These are phyloP conservation scores for Anoncus sp. DNA, from an alignment of 2,888 invertebrate species.

Conservation along the genomic window DNA sequence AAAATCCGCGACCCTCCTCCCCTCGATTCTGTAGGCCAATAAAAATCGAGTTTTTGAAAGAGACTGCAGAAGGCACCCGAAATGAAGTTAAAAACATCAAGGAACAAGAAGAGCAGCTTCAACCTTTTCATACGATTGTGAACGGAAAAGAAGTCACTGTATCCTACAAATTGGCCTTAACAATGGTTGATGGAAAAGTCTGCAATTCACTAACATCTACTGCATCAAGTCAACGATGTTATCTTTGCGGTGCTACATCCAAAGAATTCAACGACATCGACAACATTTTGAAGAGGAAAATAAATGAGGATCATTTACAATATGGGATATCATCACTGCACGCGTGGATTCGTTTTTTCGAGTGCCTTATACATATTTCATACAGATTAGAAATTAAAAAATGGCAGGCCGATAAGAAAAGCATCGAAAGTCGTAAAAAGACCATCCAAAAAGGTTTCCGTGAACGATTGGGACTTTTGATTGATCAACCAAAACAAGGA, in stretches of 20 bases:
- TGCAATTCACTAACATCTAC: slow-evolving; percentile 63
- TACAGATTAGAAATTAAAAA: slow-evolving; percentile 68
- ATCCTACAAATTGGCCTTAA: slow-evolving; percentile 56
- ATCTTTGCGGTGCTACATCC: slow-evolving; percentile 59
- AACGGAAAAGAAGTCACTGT: slow-evolving; percentile 34
- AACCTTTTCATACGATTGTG: background rate
- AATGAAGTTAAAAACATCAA: slow-evolving; percentile 14
- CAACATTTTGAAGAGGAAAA: slow-evolving; percentile 49
- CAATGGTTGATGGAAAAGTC: slow-evolving; percentile 65
- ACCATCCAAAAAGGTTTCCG: slow-evolving; percentile 58
- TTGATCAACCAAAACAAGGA: slow-evolving; percentile 57
- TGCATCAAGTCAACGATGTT: slow-evolving; percentile 62
- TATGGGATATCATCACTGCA: slow-evolving; percentile 73
- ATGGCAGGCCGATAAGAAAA: slow-evolving; percentile 73
- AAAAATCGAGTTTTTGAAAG: slow-evolving; percentile 13
- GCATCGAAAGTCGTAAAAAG: slow-evolving; percentile 54
- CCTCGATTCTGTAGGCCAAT: slow-evolving; percentile 10
- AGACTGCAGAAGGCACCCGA: background rate
- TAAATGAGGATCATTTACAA: slow-evolving; percentile 56
- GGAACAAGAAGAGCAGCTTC: slow-evolving; percentile 3
- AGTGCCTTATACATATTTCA: slow-evolving; percentile 58
- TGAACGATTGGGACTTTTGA: slow-evolving; percentile 38
- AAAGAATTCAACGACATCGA: slow-evolving; percentile 25
- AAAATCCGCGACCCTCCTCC: slow-evolving; percentile 9
- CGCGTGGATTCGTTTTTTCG: slow-evolving; percentile 68